phyloP scores from a whole-genome alignment of 2,797 vertebrate species.

The Enteromius trimaculatus region DNA sequence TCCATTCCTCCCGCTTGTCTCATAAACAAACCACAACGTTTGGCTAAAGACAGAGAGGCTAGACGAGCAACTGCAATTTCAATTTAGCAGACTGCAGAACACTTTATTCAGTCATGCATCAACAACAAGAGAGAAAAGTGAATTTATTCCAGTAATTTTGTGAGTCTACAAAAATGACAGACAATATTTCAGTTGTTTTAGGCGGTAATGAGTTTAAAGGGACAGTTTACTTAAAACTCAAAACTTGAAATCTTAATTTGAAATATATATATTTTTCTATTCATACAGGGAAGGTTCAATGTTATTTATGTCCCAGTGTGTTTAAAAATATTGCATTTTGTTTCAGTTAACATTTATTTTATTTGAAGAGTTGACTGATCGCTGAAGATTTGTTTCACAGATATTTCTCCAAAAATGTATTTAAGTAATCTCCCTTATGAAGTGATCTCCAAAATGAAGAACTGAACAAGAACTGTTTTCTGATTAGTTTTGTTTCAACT shows the following conservation, averaged over 20 bases:
- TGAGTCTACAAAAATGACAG: constrained; percentile 6
- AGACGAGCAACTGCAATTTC: constrained; percentile 75
- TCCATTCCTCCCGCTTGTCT: constrained; percentile 59
- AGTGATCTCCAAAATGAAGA: background rate
- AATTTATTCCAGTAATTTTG: constrained; percentile 19
- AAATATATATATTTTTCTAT: background rate
- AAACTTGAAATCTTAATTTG: too few relatives aligned
- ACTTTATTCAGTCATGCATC: constrained; percentile 60
- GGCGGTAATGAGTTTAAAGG: background rate
- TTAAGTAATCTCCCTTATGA: background rate
- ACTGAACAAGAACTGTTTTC: background rate
- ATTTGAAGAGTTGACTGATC: too few relatives aligned
- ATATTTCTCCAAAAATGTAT: background rate
- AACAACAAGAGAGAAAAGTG: constrained; percentile 63
- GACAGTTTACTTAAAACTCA: background rate
- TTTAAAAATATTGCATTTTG: background rate
- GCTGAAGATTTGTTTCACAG: background rate
- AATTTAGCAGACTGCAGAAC: constrained; percentile 70
- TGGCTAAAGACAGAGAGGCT: constrained; percentile 55
- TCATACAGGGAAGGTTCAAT: background rate
- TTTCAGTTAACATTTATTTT: too few relatives aligned
- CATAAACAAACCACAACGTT: constrained; percentile 61
- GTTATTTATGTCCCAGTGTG: background rate
- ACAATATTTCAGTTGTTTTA: background rate
- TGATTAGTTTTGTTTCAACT: background rate